phyloP scores from a whole-genome alignment of 2,888 invertebrate genomes.

The Agrochola macilenta region DNA sequence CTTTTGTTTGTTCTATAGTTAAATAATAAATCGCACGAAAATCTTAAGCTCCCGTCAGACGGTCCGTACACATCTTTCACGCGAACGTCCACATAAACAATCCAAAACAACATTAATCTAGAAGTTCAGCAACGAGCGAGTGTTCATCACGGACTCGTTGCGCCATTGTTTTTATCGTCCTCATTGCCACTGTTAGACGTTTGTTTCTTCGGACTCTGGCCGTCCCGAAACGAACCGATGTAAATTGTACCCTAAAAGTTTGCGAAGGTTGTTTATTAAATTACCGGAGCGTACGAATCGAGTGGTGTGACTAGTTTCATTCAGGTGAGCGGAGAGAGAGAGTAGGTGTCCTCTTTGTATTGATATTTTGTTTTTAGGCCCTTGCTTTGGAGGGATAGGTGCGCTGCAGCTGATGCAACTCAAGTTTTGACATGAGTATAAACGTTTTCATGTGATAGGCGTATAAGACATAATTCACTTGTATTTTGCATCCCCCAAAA shows the following conservation, averaged over 20 bases:
- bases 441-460: background rate
- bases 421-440: background rate
- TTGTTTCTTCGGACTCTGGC: conserved; percentile 65
- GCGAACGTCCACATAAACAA: conserved; percentile 55
- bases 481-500: background rate
- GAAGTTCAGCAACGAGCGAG: conserved; percentile 48
- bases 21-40: conserved; percentile 14
- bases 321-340: conserved; percentile 10
- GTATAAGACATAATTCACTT: background rate
- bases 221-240: conserved; percentile 66
- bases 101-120: conserved; percentile 60
- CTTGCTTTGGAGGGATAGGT: background rate
- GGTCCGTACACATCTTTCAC: conserved; percentile 27
- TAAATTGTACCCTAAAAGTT: conserved; percentile 75
- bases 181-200: conserved; percentile 57
- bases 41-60: conserved; percentile 16
- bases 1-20: background rate
- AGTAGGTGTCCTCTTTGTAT: conserved; percentile 4
- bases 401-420: background rate
- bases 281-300: conserved; percentile 69
- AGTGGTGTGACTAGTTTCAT: conserved; percentile 55
- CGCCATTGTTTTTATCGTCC: conserved; percentile 62
- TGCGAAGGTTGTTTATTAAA: conserved; percentile 75
- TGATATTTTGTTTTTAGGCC: conserved; percentile 22
- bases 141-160: conserved; percentile 52